These are phyloP conservation scores for Cerceris ruficornis DNA, from an alignment of 2,888 invertebrate genomes.

Conservation along the genomic window DNA sequence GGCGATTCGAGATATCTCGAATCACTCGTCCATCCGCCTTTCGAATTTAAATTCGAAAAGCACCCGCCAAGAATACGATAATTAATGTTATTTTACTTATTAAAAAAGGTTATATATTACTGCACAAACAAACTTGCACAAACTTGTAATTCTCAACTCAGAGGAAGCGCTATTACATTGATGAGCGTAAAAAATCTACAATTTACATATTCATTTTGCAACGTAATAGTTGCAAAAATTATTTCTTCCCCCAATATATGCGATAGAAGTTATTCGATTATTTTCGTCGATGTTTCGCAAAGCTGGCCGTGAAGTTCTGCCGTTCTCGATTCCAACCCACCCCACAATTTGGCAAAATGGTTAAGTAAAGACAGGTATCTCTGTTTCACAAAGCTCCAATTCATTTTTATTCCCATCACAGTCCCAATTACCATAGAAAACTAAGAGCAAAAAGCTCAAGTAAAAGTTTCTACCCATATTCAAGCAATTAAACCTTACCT, in stretches of 20 bases:
- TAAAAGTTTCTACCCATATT: neutral
- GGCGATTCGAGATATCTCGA: conserved; percentile 17
- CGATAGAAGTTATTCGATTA: too few relatives aligned
- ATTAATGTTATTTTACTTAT: too few relatives aligned
- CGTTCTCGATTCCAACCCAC: neutral
- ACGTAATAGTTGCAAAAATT: too few relatives aligned
- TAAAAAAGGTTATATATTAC: too few relatives aligned
- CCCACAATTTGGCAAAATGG: conserved; percentile 42
- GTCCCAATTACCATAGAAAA: neutral
- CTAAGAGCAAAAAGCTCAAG: neutral
- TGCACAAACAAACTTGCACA: too few relatives aligned
- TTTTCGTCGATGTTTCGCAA: neutral
- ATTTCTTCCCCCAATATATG: too few relatives aligned
- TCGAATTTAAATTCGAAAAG: conserved; percentile 13
- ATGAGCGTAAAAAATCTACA: too few relatives aligned
- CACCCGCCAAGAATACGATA: too few relatives aligned
- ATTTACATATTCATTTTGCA: too few relatives aligned
- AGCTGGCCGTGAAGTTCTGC: conserved; percentile 17
- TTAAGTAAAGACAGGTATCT: conserved; percentile 33
- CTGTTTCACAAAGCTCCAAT: conserved; percentile 16
- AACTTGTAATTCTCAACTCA: too few relatives aligned
- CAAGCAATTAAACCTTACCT: too few relatives aligned
- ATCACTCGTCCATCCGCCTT: conserved; percentile 9
- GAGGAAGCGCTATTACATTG: too few relatives aligned
- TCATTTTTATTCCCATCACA: neutral